Percentiles rank a stretch among this genome's conserved stretches.
Conservation (phyloP, 2,888 invertebrate genomes). For the Andrena fulva region DNA sequence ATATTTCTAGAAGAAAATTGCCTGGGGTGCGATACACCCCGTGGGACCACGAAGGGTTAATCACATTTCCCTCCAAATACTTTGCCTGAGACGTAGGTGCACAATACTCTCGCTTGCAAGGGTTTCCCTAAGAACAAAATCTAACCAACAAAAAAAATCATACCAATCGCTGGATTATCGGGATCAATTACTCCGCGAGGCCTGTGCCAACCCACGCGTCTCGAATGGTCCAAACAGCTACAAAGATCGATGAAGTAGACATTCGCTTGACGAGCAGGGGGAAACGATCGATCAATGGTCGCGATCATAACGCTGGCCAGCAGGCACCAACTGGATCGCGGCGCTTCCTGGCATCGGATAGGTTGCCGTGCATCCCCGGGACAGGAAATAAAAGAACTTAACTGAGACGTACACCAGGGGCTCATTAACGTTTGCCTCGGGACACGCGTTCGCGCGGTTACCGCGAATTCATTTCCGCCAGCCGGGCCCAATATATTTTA, state of each 20-base stretch:
- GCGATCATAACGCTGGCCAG: conserved; percentile 5
- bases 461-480: conserved; percentile 42
- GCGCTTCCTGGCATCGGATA: background rate
- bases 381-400: conserved; percentile 17
- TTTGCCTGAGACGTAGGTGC: too few relatives aligned
- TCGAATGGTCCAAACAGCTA: background rate
- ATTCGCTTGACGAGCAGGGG: background rate
- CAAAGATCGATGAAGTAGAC: conserved; percentile 41
- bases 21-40: too few relatives aligned
- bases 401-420: conserved; percentile 36
- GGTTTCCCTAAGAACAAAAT: background rate
- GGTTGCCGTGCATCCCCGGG: background rate
- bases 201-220: background rate
- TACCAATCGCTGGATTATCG: background rate
- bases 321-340: background rate
- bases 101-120: background rate
- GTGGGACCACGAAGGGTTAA: too few relatives aligned
- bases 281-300: conserved; percentile 31
- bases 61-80: too few relatives aligned
- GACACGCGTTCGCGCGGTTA: conserved; percentile 34
- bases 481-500: conserved; percentile 51
- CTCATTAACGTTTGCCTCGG: conserved; percentile 46
- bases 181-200: background rate
- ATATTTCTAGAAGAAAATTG: too few relatives aligned
- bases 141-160: background rate